These are phyloP conservation scores for Drymonia ruficornis DNA, from an alignment of 2,888 invertebrate species.

Conservation along the genomic window DNA sequence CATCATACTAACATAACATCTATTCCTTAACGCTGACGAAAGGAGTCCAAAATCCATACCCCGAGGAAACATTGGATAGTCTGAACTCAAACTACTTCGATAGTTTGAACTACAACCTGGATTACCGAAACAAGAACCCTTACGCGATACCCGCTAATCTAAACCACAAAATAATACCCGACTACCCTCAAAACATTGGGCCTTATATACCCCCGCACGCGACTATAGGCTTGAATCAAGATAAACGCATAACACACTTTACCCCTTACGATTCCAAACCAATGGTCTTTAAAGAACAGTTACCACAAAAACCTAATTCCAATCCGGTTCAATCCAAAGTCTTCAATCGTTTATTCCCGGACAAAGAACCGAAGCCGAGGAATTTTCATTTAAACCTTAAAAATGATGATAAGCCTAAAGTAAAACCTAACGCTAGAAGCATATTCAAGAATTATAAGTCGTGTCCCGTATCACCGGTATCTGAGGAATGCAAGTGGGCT, in stretches of 20 bases:
- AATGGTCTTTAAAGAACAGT: constrained; percentile 66
- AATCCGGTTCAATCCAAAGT: constrained; percentile 73
- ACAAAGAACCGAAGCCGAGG: constrained; percentile 64
- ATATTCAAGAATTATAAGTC: constrained; percentile 89
- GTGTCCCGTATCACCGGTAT: constrained; percentile 92
- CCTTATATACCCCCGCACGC: constrained; percentile 79
- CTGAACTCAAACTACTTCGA: constrained; percentile 75
- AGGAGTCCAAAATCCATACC: constrained; percentile 62
- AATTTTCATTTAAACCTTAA: constrained; percentile 75
- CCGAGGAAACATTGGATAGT: constrained; percentile 74
- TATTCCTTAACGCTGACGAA: constrained; percentile 64
- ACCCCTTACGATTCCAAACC: constrained; percentile 57
- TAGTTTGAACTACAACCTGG: constrained; percentile 67
- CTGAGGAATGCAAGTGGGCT: constrained; percentile 90
- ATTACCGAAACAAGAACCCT: constrained; percentile 77
- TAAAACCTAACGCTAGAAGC: constrained; percentile 75
- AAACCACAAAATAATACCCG: constrained; percentile 69
- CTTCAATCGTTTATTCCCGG: constrained; percentile 73
- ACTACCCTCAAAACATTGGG: constrained; percentile 55
- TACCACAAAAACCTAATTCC: constrained; percentile 58
- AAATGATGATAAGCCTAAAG: constrained; percentile 64
- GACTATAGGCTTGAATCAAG: constrained; percentile 48
- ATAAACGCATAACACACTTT: constrained; percentile 55
- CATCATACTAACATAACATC: constrained; percentile 25
- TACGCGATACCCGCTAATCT: constrained; percentile 81